phyloP scores from a whole-genome alignment of 1,140 invertebrate genomes.

The Lanistes nyassanus region DNA sequence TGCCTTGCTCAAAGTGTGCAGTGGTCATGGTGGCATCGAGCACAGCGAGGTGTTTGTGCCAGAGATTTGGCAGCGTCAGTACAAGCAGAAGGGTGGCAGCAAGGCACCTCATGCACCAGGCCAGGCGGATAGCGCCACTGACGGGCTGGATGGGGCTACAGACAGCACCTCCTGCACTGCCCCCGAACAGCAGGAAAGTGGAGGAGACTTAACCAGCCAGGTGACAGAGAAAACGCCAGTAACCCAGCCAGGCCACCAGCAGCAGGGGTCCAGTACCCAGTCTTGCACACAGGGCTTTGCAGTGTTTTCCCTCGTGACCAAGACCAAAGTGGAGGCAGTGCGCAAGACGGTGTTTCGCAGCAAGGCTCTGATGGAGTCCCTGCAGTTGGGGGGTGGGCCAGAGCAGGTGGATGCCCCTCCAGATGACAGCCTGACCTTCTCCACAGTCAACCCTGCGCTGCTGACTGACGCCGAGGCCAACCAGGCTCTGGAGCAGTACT shows the following conservation, averaged over 20 bases:
- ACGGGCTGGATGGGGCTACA: too few relatives aligned
- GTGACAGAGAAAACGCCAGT: neutral
- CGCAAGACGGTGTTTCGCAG: conserved; percentile 38
- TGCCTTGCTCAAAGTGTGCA: conserved; percentile 51
- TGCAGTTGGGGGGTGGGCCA: conserved; percentile 36
- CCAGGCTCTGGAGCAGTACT: conserved; percentile 57
- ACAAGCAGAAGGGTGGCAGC: conserved; percentile 12
- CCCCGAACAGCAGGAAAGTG: too few relatives aligned
- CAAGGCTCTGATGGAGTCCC: conserved; percentile 40
- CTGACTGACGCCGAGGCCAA: conserved; percentile 54
- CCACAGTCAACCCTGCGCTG: conserved; percentile 46
- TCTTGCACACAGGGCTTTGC: conserved; percentile 50
- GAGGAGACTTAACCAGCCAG: neutral
- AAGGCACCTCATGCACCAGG: conserved; percentile 8
- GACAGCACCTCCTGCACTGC: too few relatives aligned
- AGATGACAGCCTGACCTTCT: conserved; percentile 48
- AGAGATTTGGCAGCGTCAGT: conserved; percentile 19
- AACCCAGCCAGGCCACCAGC: neutral
- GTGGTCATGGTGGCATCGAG: conserved; percentile 56
- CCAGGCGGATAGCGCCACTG: neutral
- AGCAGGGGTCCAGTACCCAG: conserved; percentile 3
- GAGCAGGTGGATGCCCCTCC: conserved; percentile 46
- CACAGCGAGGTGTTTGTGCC: conserved; percentile 58
- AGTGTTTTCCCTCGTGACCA: conserved; percentile 57
- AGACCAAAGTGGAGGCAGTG: conserved; percentile 60